Evolutionary conservation across 1,140 invertebrate genomes (phyloP).

Genomic region (Battus philenor): DNA sequence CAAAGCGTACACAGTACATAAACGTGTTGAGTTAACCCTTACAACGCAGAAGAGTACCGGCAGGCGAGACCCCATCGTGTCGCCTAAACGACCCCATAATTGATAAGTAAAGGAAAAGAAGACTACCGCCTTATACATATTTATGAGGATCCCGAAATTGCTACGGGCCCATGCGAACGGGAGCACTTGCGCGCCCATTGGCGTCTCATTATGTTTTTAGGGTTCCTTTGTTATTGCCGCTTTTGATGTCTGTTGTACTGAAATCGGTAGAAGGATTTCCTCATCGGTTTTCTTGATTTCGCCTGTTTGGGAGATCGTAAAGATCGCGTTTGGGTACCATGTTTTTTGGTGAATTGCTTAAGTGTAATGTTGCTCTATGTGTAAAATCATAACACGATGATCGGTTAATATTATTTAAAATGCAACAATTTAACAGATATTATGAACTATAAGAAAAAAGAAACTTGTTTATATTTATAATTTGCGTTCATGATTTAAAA

Average conservation of each 20-base stretch:
- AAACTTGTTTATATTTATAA: no score
- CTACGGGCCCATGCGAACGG: conserved; percentile 62
- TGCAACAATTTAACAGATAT: no score
- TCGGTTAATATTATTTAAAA: no score
- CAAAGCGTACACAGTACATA: conserved; percentile 19
- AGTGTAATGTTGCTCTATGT: no score
- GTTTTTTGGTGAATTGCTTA: no score
- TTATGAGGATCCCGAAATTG: conserved; percentile 66
- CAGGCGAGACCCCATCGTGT: conserved; percentile 41
- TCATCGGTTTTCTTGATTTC: conserved; percentile 31
- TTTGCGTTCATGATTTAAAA: no score
- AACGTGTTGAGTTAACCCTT: conserved; percentile 59
- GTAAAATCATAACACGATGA: no score
- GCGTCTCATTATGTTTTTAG: conserved; percentile 70
- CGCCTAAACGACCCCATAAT: conserved; percentile 65
- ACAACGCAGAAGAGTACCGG: conserved; percentile 41
- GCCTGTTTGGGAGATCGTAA: conserved; percentile 10
- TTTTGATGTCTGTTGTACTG: conserved; percentile 52
- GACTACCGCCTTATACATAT: conserved; percentile 65
- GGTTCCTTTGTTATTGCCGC: conserved; percentile 63
- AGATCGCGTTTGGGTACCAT: no score
- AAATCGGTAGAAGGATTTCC: conserved; percentile 53
- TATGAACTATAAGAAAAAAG: no score
- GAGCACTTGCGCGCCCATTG: conserved; percentile 53
- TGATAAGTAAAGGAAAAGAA: conserved; percentile 74